phyloP scores from a whole-genome alignment of 2,888 invertebrate species.

The Latheticus oryzae region DNA sequence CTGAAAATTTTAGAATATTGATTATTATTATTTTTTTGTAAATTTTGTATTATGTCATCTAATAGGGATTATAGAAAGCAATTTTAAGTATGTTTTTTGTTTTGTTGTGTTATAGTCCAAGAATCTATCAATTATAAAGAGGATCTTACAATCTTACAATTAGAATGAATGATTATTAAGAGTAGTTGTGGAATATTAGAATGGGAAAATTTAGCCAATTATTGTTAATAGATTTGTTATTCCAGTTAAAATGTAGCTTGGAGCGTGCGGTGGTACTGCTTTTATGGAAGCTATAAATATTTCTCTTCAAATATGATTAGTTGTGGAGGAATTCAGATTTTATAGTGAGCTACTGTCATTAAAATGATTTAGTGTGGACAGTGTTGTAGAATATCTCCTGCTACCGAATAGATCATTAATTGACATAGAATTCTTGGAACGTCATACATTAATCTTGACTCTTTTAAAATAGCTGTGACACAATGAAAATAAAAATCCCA shows the following conservation, averaged over 20 bases:
- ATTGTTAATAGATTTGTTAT: constrained; percentile 24
- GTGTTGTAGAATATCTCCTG: constrained; percentile 49
- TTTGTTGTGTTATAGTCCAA: too few relatives aligned
- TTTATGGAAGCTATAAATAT: constrained; percentile 35
- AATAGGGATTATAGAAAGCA: too few relatives aligned
- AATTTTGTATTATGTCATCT: too few relatives aligned
- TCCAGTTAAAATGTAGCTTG: constrained; percentile 19
- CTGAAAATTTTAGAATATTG: too few relatives aligned
- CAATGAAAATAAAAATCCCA: constrained; percentile 39
- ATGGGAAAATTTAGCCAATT: constrained; percentile 22
- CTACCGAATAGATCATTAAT: constrained; percentile 56
- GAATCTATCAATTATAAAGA: too few relatives aligned
- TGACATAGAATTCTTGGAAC: constrained; percentile 41
- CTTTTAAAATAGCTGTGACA: constrained; percentile 34
- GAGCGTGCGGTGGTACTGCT: constrained; percentile 21
- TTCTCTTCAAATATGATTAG: constrained; percentile 32
- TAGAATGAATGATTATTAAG: too few relatives aligned
- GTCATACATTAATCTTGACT: constrained; percentile 36
- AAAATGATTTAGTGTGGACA: constrained; percentile 53
- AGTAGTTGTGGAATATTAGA: too few relatives aligned
- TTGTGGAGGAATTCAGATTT: constrained; percentile 35
- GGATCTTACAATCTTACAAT: too few relatives aligned
- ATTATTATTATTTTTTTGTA: too few relatives aligned
- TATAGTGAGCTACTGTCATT: constrained; percentile 40
- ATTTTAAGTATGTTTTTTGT: too few relatives aligned